These are phyloP conservation scores for Dermochelys coriacea DNA, from an alignment of 2,797 vertebrate genomes.

Conservation along the genomic window DNA sequence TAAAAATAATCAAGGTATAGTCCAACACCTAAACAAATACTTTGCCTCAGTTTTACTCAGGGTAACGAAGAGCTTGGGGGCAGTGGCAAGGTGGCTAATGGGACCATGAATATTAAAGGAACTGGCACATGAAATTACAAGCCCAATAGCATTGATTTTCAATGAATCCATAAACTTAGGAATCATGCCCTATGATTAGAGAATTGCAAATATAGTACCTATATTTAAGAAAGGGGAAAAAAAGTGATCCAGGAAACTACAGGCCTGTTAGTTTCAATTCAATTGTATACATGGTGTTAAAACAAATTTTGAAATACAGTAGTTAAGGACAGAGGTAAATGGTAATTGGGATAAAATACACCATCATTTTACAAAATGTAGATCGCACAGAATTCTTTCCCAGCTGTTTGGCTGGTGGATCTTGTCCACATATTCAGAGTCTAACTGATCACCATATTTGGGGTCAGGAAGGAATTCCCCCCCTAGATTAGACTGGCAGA, in stretches of 20 bases:
- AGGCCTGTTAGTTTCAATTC: not conserved
- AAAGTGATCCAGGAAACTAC: not conserved
- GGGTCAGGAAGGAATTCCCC: not conserved
- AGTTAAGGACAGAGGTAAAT: not conserved
- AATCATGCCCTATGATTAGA: not conserved
- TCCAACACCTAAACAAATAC: not conserved
- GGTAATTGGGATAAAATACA: not conserved
- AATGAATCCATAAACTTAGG: not conserved
- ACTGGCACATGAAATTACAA: not conserved
- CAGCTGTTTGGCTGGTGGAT: not conserved
- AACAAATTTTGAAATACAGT: not conserved
- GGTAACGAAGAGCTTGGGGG: not conserved
- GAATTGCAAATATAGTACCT: not conserved
- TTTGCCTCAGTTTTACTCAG: not conserved
- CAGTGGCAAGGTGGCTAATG: not conserved
- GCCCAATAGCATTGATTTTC: not conserved
- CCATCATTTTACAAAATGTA: not conserved
- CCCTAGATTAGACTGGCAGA: not conserved
- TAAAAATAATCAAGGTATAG: not conserved
- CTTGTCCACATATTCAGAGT: not conserved
- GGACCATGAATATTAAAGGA: not conserved
- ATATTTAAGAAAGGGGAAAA: not conserved
- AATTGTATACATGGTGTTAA: not conserved
- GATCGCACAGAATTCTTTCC: not conserved
- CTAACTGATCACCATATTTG: not conserved